Percentiles rank a stretch among this genome's conserved stretches.
These are phyloP conservation scores for Diabrotica balteata DNA, from an alignment of 2,888 invertebrate genomes.

Conservation along the genomic window DNA sequence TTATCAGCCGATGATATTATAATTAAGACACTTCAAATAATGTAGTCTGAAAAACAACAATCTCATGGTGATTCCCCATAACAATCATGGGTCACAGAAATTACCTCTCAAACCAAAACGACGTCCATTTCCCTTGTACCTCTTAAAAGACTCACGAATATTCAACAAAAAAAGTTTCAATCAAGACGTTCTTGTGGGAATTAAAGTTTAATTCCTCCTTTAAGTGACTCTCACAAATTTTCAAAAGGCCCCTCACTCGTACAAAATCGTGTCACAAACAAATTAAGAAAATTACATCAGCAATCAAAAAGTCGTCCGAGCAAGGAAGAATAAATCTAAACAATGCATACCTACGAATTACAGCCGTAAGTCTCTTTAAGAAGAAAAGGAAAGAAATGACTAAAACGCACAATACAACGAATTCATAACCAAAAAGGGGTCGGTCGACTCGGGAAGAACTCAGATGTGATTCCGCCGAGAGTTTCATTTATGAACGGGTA, in stretches of 20 bases:
- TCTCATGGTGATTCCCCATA: too few relatives aligned
- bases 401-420: slow-evolving; percentile 10
- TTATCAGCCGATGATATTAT: too few relatives aligned
- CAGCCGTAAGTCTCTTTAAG: background rate
- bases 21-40: too few relatives aligned
- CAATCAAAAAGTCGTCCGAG: background rate
- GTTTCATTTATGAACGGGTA: background rate
- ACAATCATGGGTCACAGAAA: too few relatives aligned
- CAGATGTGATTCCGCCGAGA: slow-evolving; percentile 1
- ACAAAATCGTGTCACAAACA: background rate
- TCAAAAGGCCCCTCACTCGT: background rate
- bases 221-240: background rate
- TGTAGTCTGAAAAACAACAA: too few relatives aligned
- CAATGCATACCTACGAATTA: slow-evolving; percentile 15
- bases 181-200: background rate
- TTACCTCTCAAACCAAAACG: too few relatives aligned
- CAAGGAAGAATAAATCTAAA: slow-evolving; percentile 8
- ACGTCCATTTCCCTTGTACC: too few relatives aligned
- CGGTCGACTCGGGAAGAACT: slow-evolving; percentile 7
- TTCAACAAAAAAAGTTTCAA: too few relatives aligned
- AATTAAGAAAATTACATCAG: slow-evolving; percentile 2
- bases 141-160: too few relatives aligned
- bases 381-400: slow-evolving; percentile 4
- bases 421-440: slow-evolving; percentile 13
- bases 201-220: background rate